phyloP scores from a whole-genome alignment of 2,797 vertebrate species.

The Notoglanidium macrostoma region DNA sequence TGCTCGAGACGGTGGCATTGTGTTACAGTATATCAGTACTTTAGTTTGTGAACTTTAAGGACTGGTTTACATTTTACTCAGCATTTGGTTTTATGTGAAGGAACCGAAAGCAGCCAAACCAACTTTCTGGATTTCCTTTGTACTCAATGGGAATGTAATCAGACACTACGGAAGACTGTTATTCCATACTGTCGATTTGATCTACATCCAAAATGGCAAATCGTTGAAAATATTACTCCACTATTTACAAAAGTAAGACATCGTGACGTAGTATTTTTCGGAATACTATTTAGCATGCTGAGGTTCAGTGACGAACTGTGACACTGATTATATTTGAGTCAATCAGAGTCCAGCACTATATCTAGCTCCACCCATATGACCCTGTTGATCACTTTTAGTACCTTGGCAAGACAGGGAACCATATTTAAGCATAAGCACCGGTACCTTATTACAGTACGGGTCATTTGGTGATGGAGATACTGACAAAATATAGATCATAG shows the following conservation, averaged over 20 bases:
- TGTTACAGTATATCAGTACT: not conserved
- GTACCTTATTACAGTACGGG: not conserved
- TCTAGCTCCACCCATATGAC: not conserved
- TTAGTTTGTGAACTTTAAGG: not conserved
- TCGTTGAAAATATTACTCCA: not conserved
- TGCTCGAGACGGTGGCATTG: not conserved
- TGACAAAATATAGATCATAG: not conserved
- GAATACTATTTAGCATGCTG: not conserved
- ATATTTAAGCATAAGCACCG: constrained; percentile 1
- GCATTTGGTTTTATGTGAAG: not conserved
- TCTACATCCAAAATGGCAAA: not conserved
- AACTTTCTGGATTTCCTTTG: not conserved
- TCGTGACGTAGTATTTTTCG: not conserved
- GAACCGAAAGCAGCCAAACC: not conserved
- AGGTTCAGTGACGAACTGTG: not conserved
- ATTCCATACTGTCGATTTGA: not conserved
- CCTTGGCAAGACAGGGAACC: not conserved
- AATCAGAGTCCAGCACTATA: not conserved
- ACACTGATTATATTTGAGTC: not conserved
- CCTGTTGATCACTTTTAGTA: not conserved
- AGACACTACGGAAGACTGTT: not conserved
- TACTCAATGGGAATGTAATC: not conserved
- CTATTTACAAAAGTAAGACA: not conserved
- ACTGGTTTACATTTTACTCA: not conserved
- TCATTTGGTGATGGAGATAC: not conserved